Conservation (phyloP, 1,140 invertebrate species). For the Megalonaias nervosa region DNA sequence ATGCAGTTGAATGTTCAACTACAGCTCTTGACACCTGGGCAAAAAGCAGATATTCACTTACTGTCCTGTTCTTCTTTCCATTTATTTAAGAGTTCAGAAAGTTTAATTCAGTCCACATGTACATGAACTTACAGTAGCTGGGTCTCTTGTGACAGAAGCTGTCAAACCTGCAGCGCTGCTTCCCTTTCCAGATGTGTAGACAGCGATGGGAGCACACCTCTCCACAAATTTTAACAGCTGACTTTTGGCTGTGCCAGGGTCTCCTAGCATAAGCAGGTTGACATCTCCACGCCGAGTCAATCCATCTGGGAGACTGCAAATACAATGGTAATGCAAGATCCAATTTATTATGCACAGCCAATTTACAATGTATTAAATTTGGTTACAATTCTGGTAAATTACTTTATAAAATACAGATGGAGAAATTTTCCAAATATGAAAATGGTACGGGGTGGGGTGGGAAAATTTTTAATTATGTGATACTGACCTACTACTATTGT, state of each 20-base stretch:
- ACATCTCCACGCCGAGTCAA: constrained; percentile 96
- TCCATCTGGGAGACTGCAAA: constrained; percentile 89
- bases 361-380: not conserved
- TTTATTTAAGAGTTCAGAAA: not conserved
- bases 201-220: constrained; percentile 93
- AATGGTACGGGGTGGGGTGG: too few species aligned
- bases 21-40: too few species aligned
- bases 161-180: constrained; percentile 99
- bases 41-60: too few species aligned
- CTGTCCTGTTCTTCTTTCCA: too few species aligned
- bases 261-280: constrained; percentile 95
- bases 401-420: too few species aligned
- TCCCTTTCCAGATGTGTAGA: constrained; percentile 98
- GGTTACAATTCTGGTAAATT: too few species aligned
- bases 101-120: not conserved
- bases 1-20: too few species aligned
- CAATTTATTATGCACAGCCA: not conserved
- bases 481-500: too few species aligned
- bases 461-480: too few species aligned
- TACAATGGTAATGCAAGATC: not conserved
- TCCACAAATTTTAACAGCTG: constrained; percentile 99
- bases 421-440: too few species aligned
- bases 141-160: constrained; percentile 97
- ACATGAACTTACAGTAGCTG: constrained; percentile 80
- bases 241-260: constrained; percentile 99